Conservation (phyloP, 2,113 vertebrate species). For the Rattus rattus region DNA sequence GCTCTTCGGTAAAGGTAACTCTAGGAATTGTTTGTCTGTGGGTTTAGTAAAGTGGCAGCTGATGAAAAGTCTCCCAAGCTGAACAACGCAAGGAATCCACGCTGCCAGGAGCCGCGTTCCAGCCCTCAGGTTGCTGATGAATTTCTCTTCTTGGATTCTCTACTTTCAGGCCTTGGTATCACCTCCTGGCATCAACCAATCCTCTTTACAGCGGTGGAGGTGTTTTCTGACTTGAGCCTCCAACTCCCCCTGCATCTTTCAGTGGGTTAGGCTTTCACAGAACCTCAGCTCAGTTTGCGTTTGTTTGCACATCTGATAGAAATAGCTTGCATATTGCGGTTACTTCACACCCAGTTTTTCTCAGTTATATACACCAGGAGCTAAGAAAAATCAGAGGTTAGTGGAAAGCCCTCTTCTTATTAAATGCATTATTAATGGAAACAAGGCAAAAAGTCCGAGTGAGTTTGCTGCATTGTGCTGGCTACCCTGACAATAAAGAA, state of each 20-base stretch:
- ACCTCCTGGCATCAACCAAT: neutral
- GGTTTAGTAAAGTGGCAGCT: neutral
- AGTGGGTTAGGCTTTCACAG: neutral
- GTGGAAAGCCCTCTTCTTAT: neutral
- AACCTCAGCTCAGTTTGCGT: neutral
- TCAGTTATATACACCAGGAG: neutral
- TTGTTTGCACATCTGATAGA: neutral
- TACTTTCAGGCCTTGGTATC: neutral
- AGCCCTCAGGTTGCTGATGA: neutral
- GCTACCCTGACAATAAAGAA: neutral
- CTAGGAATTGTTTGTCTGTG: neutral
- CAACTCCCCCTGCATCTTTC: neutral
- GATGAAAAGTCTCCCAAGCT: neutral
- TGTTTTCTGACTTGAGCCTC: neutral
- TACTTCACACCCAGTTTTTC: neutral
- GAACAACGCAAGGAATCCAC: neutral
- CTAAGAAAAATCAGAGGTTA: neutral
- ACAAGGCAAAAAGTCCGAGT: neutral
- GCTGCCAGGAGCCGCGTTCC: neutral
- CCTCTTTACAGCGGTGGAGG: neutral
- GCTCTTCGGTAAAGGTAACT: neutral
- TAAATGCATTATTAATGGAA: neutral
- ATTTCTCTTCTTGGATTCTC: neutral
- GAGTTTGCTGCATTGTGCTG: neutral
- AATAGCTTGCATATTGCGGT: neutral